These are phyloP conservation scores for Anser brachyrhynchus DNA, from an alignment of 2,113 vertebrate species.

Conservation along the genomic window DNA sequence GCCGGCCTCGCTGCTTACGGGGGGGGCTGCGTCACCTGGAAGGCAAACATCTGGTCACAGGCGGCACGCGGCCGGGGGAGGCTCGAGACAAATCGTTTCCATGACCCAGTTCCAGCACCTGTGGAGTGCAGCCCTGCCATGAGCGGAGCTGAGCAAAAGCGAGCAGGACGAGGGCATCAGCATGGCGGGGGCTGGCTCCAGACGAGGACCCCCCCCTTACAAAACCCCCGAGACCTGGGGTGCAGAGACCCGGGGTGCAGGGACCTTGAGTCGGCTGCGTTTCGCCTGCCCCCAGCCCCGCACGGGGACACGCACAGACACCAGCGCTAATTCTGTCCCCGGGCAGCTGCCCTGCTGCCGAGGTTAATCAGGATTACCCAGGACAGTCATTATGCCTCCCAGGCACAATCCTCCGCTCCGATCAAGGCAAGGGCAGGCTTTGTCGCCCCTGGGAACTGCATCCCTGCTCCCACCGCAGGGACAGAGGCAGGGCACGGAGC, in stretches of 20 bases:
- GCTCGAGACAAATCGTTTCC: neutral
- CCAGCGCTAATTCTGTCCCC: constrained; percentile 11
- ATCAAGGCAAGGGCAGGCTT: neutral
- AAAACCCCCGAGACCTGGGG: neutral
- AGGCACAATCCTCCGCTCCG: neutral
- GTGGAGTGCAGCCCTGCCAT: neutral
- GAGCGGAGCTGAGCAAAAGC: neutral
- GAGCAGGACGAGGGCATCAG: neutral
- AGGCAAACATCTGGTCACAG: constrained; percentile 15
- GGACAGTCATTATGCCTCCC: constrained; percentile 8
- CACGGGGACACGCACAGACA: neutral
- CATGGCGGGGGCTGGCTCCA: rapidly evolving
- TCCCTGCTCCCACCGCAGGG: neutral
- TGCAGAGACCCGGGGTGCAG: rapidly evolving
- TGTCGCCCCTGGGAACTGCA: neutral
- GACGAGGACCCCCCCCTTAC: neutral
- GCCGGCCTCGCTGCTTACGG: constrained; percentile 78
- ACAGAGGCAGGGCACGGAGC: neutral
- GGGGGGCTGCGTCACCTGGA: constrained; percentile 78
- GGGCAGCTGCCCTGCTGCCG: constrained; percentile 5
- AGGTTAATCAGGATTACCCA: constrained; percentile 57
- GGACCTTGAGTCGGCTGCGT: rapidly evolving
- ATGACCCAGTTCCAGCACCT: neutral
- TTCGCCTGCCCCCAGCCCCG: rapidly evolving
- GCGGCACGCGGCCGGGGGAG: rapidly evolving